Percentiles rank a stretch among this genome's conserved stretches.
Evolutionary conservation across 2,888 invertebrate genomes (phyloP).

Genomic region (Trissoscelio sp.): DNA sequence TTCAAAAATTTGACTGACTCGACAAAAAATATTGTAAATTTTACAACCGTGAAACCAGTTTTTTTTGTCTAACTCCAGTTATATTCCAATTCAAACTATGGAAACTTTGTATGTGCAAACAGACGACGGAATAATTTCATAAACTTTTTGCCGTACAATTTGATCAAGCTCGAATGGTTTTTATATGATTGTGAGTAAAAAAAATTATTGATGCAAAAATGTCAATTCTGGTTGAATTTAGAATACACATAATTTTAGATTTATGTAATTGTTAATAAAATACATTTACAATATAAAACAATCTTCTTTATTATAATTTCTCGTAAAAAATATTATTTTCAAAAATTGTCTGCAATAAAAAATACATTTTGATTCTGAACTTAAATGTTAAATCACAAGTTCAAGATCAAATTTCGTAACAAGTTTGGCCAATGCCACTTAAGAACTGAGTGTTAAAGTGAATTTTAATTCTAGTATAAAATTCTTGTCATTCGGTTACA

Average conservation of each 20-base stretch:
- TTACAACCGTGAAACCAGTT: conserved; percentile 7
- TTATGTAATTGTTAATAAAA: too few relatives aligned
- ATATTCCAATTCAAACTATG: neutral
- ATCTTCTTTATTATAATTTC: too few relatives aligned
- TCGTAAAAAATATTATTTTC: too few relatives aligned
- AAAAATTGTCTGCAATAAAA: too few relatives aligned
- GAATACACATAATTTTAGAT: too few relatives aligned
- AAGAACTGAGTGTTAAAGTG: conserved; percentile 16
- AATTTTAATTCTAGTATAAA: conserved; percentile 27
- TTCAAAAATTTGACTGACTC: neutral
- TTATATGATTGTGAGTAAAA: too few relatives aligned
- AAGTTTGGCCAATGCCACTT: conserved; percentile 22
- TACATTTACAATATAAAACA: too few relatives aligned
- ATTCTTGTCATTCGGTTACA: conserved; percentile 30
- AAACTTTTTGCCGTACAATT: neutral
- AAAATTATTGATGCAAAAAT: too few relatives aligned
- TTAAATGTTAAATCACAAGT: conserved; percentile 47
- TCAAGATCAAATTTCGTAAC: conserved; percentile 53
- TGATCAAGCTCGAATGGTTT: too few relatives aligned
- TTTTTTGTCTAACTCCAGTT: neutral
- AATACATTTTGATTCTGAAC: neutral
- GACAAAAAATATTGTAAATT: conserved; percentile 5
- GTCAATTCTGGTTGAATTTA: too few relatives aligned
- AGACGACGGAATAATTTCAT: neutral
- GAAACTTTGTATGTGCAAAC: neutral